These are phyloP conservation scores for human (Homo sapiens) DNA, from an alignment of 2,113 vertebrate species.

Conservation along the genomic window DNA sequence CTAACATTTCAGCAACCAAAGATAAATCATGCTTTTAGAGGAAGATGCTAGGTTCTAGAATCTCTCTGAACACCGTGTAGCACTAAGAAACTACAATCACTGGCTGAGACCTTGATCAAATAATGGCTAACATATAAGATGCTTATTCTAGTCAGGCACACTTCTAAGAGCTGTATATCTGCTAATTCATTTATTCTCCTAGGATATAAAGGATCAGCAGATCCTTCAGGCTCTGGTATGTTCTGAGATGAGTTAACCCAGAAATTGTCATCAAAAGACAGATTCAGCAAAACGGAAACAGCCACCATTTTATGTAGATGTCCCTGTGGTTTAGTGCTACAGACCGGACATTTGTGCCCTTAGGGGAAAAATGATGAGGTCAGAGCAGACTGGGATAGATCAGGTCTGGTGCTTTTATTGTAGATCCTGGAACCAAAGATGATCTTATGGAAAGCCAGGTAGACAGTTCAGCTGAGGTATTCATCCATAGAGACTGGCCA, in stretches of 20 bases:
- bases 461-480: not conserved
- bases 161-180: not conserved
- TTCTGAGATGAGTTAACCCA: constrained; percentile 34
- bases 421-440: constrained; percentile 1
- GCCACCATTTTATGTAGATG: not conserved
- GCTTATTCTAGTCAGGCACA: not conserved
- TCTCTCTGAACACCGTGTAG: not conserved
- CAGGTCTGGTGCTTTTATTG: not conserved
- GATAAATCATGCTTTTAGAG: not conserved
- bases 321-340: constrained; percentile 26
- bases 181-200: not conserved
- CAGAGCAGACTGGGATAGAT: constrained; percentile 25
- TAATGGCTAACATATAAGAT: not conserved
- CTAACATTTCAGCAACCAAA: not conserved
- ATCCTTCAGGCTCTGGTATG: not conserved
- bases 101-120: not conserved
- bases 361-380: constrained; percentile 10
- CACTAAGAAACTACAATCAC: not conserved
- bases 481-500: not conserved
- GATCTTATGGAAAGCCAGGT: constrained; percentile 40
- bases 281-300: constrained; percentile 22
- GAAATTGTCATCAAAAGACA: constrained; percentile 40
- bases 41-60: not conserved
- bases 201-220: not conserved
- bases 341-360: not conserved